A percentile compares a stretch with the other conserved stretches of the same genome.
Conservation (phyloP, 2,797 vertebrate genomes). For the Scomberomorus guttatus region DNA sequence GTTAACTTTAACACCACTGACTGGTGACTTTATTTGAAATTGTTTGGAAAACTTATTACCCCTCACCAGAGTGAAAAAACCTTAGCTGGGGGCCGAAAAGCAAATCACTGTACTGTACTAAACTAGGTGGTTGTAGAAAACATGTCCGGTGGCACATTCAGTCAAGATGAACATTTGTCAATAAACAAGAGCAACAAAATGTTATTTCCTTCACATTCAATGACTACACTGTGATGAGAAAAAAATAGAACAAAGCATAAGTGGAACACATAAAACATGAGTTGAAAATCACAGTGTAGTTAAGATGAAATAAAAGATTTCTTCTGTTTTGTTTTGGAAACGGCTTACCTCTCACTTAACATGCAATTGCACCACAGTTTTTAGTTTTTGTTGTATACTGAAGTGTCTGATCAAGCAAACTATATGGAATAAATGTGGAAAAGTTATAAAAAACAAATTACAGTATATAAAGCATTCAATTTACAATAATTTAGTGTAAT, state of each 20-base stretch:
- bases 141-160: not conserved
- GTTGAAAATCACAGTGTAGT: slow-evolving; percentile 6
- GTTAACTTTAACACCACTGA: slow-evolving; percentile 7
- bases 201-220: slow-evolving; percentile 2
- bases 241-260: not conserved
- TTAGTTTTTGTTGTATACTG: not conserved
- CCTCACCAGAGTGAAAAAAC: not conserved
- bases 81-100: not conserved
- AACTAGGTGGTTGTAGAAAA: not conserved
- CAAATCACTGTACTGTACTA: too few species aligned
- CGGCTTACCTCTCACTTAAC: not conserved
- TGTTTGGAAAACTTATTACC: not conserved
- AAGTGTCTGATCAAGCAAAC: not conserved
- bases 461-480: not conserved
- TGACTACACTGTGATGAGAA: not conserved
- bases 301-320: not conserved
- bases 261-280: not conserved
- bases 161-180: too few species aligned
- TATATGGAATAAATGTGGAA: not conserved
- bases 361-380: not conserved
- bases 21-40: not conserved
- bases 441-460: not conserved
- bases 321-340: not conserved
- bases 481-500: not conserved
- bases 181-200: not conserved